Base-by-base conservation (phyloP, 2,113 vertebrate species). In the Pollimyrus isidori region DNA sequence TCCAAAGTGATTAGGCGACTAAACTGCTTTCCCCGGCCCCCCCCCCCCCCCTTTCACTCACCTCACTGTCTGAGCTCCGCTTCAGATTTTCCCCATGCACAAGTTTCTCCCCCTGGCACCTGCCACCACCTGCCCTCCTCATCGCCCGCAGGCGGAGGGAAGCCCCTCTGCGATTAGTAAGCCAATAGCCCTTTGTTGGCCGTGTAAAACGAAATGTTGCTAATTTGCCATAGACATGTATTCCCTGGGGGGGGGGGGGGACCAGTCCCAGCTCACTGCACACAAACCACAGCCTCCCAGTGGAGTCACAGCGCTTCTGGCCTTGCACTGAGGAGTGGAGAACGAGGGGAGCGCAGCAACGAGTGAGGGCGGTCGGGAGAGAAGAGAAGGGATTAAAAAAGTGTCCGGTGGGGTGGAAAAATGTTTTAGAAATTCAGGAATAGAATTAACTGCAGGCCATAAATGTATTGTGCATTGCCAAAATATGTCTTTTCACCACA, bases 181-280 rank as follows among this genome's bases (percentile, higher is more conserved):
- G 17, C 49, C 48, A 49, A 80, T 86, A 86, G 56, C 90, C 69
- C 30, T 90, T 86, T 86, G 88, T 88, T 76, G 35, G 46, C 65
- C 1, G 62, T 82, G 65, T 62, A 87, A 86, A 87, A 48, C 58
- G 85, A 89, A 65, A 87, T 89, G 88, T 87, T 87, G 83, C 50
- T 90, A 82, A 90, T 89, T 89, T 89, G 83, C 88, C 65, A 89
- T 87, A 87, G 88, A 82, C 65, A 39, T 89, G 88, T 87, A 49
- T 83, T 83, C 83, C 88, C 88, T 7, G 6, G 17, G 53, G 13
- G 52, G 53, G 4, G 53, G 21, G 52, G 17, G 52, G 52, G 17
- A 1, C 45, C 3, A 35, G 65, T 35, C 69, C 46, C 69, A 82
- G 69, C 69, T 80, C 52, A 13, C n/a, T 48, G n/a, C 73, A 62